A percentile compares a stretch with the other conserved stretches of the same genome.
These are phyloP conservation scores for Micromesistius poutassou DNA, from an alignment of 2,797 vertebrate species.

Conservation along the genomic window DNA sequence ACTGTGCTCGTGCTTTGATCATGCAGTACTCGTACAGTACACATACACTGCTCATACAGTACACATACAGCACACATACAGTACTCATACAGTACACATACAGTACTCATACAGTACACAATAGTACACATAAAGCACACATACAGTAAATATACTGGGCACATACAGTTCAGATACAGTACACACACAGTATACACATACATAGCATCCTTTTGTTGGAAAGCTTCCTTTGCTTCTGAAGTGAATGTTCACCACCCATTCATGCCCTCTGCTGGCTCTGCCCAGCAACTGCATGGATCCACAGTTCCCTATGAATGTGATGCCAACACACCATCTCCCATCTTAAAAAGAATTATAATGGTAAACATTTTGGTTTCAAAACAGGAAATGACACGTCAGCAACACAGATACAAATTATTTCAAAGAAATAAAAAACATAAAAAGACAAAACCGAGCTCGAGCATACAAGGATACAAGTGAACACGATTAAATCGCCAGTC, in stretches of 20 bases:
- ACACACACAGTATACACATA: background rate
- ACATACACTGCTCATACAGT: background rate
- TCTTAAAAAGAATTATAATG: background rate
- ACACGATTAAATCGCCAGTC: background rate
- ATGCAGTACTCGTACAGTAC: background rate
- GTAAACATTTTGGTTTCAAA: background rate
- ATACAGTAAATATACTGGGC: background rate
- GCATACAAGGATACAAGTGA: background rate
- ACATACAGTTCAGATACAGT: background rate
- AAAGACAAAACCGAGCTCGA: background rate
- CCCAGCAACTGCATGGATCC: conserved; percentile 22
- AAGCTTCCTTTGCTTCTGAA: background rate
- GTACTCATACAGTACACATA: background rate
- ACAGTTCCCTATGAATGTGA: background rate
- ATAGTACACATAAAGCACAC: background rate
- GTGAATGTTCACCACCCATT: conserved; percentile 11
- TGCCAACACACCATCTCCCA: background rate
- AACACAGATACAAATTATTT: background rate
- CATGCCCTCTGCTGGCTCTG: conserved; percentile 53
- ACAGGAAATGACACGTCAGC: background rate
- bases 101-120: background rate
- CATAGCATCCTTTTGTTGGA: background rate
- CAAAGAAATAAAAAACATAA: background rate
- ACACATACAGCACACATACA: background rate
- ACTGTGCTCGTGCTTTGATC: no score